Evolutionary conservation across 2,888 invertebrate genomes (phyloP).

Genomic region (Germaria angustata): DNA sequence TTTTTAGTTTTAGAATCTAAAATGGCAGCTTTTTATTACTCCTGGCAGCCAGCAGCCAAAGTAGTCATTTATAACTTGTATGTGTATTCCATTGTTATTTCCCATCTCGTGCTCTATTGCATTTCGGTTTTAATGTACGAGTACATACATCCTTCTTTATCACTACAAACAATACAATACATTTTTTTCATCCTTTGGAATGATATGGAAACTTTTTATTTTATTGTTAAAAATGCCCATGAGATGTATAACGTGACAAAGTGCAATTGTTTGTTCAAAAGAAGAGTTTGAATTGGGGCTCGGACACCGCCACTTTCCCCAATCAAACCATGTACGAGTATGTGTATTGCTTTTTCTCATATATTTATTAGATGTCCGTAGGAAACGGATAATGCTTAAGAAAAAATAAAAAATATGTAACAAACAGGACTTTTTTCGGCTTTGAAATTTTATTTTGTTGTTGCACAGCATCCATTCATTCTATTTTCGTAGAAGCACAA

Average conservation of each 20-base stretch:
- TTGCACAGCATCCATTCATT: slow-evolving; percentile 49
- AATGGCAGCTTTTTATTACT: slow-evolving; percentile 63
- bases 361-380: slow-evolving; percentile 46
- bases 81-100: slow-evolving; percentile 11
- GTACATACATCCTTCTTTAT: slow-evolving; percentile 58
- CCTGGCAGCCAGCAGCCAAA: slow-evolving; percentile 52
- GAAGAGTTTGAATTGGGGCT: slow-evolving; percentile 4
- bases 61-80: slow-evolving; percentile 45
- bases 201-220: slow-evolving; percentile 36
- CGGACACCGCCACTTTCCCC: not conserved
- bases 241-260: slow-evolving; percentile 65
- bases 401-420: not conserved
- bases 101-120: slow-evolving; percentile 54
- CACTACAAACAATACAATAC: not conserved
- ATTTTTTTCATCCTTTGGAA: slow-evolving; percentile 13
- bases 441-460: slow-evolving; percentile 23
- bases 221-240: slow-evolving; percentile 67
- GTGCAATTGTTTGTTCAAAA: slow-evolving; percentile 66
- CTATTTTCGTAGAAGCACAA: not conserved
- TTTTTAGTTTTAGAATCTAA: slow-evolving; percentile 5
- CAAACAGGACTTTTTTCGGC: not conserved
- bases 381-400: slow-evolving; percentile 49
- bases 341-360: not conserved
- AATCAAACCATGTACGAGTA: slow-evolving; percentile 4
- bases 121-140: slow-evolving; percentile 63